Base-by-base conservation (phyloP, 1,140 invertebrate species). In the Andricus grossulariae region DNA sequence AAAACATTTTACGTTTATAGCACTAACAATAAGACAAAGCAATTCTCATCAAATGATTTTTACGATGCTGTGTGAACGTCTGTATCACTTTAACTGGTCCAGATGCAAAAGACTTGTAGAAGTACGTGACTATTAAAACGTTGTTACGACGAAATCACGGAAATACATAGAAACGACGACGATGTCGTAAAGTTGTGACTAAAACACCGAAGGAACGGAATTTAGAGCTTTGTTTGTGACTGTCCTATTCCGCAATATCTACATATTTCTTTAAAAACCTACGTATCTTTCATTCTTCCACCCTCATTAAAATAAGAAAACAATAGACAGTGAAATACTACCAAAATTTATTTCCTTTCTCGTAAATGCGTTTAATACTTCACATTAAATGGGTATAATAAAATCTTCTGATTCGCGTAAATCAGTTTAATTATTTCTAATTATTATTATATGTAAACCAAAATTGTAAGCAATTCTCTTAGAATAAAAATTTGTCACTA, bases 51-150 rank as follows among this genome's bases (percentile, higher is more conserved):
- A 25, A 57, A 57, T 57, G 8, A 57, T 57, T 60, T 60, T 60
- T 60, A 60, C 19, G 21, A 60, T 19, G 11, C 32, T 60, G 21
- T 15, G 13, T 6, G 52, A 32, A 60, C 57, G 32, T 32, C 10
- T 32, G 57, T 60, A 60, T 32, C 57, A 60, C 57, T 60, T 25
- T 6, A 60, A 60, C 13, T 60, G 32, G 15, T 32, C 57, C 57
- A 60, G 21, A 32, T 32, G 57, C 21, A 60, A 60, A 60, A 60
- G 21, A 60, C 25, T 60, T 15, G 5, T 3, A 60, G 21, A 60
- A 60, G 21, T 60, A 60, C 57, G 57, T 60, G 57, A 60, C 57
- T 60, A 60, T 60, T 60, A 60, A 60, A 60, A 60, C 25, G 15
- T 25, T 25, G 55, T 57, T 57, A 12, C 19, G 4, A 10, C 5